These are phyloP conservation scores for Opisthograptis luteolata DNA, from an alignment of 2,888 invertebrate genomes.

Conservation along the genomic window DNA sequence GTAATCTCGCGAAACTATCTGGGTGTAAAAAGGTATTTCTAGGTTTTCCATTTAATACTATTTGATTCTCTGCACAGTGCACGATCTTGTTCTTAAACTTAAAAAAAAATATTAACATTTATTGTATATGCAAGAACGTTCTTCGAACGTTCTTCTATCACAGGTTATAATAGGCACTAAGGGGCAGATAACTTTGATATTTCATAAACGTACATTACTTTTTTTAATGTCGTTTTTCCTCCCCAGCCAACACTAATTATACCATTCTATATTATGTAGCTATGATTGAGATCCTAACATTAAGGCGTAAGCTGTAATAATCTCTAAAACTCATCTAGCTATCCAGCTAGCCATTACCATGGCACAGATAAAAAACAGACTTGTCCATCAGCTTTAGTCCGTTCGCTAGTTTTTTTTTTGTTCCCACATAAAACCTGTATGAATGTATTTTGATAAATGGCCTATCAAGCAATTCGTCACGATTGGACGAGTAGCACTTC, in stretches of 20 bases:
- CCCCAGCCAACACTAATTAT: too few relatives aligned
- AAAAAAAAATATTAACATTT: too few relatives aligned
- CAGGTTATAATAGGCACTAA: too few relatives aligned
- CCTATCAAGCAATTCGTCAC: slow-evolving; percentile 34
- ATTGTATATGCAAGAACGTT: too few relatives aligned
- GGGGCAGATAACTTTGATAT: too few relatives aligned
- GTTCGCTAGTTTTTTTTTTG: slow-evolving; percentile 23
- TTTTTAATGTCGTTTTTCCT: too few relatives aligned
- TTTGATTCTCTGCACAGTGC: too few relatives aligned
- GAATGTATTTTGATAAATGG: slow-evolving; percentile 31
- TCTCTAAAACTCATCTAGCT: slow-evolving; percentile 9
- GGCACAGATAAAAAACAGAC: slow-evolving; percentile 23
- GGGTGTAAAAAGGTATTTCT: background rate
- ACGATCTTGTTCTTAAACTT: too few relatives aligned
- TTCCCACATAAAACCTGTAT: slow-evolving; percentile 29
- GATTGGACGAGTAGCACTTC: slow-evolving; percentile 26
- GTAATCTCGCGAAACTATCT: slow-evolving; percentile 4
- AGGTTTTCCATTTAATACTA: too few relatives aligned
- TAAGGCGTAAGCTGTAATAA: slow-evolving; percentile 3
- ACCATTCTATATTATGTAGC: too few relatives aligned
- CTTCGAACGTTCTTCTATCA: too few relatives aligned
- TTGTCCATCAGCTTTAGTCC: slow-evolving; percentile 25
- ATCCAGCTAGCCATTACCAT: slow-evolving; percentile 12
- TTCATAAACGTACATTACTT: too few relatives aligned
- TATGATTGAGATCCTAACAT: background rate